Evolutionary conservation across 2,113 vertebrate genomes (phyloP).

Genomic region (Pachypanchax playfairii): DNA sequence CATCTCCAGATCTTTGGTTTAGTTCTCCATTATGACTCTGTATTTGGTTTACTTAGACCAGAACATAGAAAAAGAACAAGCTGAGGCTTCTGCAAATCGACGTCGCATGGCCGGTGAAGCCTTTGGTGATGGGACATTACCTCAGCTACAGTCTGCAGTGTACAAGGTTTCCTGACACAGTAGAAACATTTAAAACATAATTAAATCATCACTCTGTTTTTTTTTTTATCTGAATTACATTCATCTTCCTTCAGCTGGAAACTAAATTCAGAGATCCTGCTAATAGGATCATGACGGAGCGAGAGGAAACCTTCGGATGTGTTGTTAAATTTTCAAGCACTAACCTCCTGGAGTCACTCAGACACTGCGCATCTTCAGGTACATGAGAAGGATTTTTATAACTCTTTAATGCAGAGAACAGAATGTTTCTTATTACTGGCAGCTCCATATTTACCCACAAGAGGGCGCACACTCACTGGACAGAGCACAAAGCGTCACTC

Average conservation of each 20-base stretch:
- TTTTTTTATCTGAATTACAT: not conserved
- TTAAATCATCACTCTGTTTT: not conserved
- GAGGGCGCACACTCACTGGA: conserved; percentile 28
- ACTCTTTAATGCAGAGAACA: not conserved
- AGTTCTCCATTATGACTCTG: not conserved
- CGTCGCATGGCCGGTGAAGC: conserved; percentile 78
- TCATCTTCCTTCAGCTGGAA: conserved; percentile 82
- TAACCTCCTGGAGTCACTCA: conserved; percentile 89
- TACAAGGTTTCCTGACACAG: conserved; percentile 79
- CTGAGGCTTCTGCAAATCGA: conserved; percentile 73
- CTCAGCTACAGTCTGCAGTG: conserved; percentile 86
- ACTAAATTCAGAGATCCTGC: conserved; percentile 84
- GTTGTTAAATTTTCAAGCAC: conserved; percentile 89
- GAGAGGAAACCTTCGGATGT: conserved; percentile 85
- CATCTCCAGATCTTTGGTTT: not conserved
- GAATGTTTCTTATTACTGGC: not conserved
- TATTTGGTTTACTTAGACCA: conserved; percentile 66
- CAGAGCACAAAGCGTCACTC: too few species aligned
- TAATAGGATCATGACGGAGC: conserved; percentile 70
- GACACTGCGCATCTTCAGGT: conserved; percentile 87
- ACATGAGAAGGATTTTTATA: not conserved
- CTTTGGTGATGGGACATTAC: conserved; percentile 84
- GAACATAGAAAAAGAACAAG: conserved; percentile 83
- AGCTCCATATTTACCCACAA: conserved; percentile 43
- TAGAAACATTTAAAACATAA: not conserved